Conservation (phyloP, 30 jellyfish, hydroid and myxozoan species). For the Cassiopea xamachana region DNA sequence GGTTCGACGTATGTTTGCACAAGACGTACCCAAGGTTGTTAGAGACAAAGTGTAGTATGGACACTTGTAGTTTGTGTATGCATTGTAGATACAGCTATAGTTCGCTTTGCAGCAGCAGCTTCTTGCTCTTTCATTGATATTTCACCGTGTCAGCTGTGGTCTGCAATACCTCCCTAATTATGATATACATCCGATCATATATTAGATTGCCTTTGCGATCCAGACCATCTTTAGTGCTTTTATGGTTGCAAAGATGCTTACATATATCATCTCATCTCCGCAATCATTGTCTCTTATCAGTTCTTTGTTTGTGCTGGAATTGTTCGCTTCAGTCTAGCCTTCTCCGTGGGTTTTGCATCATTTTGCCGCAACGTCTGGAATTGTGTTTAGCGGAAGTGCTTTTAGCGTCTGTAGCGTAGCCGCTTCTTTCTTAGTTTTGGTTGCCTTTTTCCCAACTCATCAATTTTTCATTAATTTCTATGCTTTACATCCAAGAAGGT, state of each 20-base stretch:
- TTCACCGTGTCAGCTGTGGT: not conserved
- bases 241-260: not conserved
- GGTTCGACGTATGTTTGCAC: no score
- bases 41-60: no score
- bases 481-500: no score
- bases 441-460: no score
- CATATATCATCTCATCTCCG: not conserved
- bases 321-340: not conserved
- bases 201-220: slow-evolving; percentile 11
- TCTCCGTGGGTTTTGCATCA: not conserved
- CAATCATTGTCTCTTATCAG: not conserved
- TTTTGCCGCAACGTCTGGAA: not conserved
- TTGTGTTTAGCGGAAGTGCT: not conserved
- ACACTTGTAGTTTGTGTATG: no score
- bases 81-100: no score
- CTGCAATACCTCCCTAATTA: slow-evolving; percentile 2
- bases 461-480: no score
- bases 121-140: not conserved
- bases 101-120: slow-evolving; percentile 1
- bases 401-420: not conserved
- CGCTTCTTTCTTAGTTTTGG: not conserved
- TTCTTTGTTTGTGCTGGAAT: not conserved
- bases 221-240: not conserved
- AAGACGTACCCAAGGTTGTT: no score
- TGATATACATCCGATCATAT: slow-evolving; percentile 29